These are phyloP conservation scores for Leontocebus nigricollis DNA, from an alignment of 2,797 vertebrate genomes.

Conservation along the genomic window DNA sequence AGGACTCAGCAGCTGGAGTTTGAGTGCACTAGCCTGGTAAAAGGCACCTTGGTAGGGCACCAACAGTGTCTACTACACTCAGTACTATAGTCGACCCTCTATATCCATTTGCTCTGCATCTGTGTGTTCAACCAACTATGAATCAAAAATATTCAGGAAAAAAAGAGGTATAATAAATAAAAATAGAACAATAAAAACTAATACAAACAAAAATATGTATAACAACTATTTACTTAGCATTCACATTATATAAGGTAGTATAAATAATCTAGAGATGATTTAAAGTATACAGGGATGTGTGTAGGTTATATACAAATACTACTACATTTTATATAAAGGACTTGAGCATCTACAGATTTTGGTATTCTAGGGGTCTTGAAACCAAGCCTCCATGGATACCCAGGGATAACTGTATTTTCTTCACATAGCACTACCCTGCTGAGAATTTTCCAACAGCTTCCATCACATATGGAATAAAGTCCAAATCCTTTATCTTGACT, in stretches of 20 bases:
- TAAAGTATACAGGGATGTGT: background rate
- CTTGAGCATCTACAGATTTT: background rate
- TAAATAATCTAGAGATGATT: background rate
- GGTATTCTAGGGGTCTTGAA: background rate
- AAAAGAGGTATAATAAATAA: background rate
- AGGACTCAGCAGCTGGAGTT: background rate
- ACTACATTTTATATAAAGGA: background rate
- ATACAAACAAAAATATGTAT: background rate
- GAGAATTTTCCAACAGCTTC: background rate
- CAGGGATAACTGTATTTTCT: background rate
- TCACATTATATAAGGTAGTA: background rate
- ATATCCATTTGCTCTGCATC: background rate
- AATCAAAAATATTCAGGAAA: background rate
- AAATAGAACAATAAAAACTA: background rate
- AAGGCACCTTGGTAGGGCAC: background rate
- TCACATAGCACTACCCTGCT: background rate
- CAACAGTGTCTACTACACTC: background rate
- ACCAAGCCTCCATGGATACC: background rate
- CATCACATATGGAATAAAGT: background rate
- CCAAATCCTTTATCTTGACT: background rate
- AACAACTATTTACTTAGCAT: background rate
- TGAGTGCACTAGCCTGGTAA: background rate
- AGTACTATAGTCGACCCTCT: background rate
- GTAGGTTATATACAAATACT: background rate
- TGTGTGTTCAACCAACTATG: background rate